Evolutionary conservation across 2,888 invertebrate genomes (phyloP), one percentile per base, ranked within the genome.

Genomic region (Cerceris rybyensis): DNA sequence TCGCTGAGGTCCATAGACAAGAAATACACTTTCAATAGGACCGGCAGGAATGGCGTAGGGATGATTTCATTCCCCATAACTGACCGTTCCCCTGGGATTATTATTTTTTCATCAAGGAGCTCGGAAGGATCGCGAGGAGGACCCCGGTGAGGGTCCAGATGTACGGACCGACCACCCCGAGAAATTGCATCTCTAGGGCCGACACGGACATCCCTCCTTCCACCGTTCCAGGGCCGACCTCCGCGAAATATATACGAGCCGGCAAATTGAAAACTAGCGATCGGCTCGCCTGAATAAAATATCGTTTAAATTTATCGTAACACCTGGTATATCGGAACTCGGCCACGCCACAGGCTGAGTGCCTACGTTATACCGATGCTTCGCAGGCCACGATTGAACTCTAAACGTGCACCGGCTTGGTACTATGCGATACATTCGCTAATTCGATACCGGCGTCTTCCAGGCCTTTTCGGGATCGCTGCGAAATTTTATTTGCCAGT

Each of bases 181-280:
- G 91, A 91, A 91, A 91, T 91, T 92, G 90, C 90, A 91, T 92
- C 90, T 89, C 87, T 85, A 80, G 82, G 84, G 84, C 81, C 81
- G 73, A 80, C 83, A 75, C 71, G 81, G 78, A 71, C 72, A 79
- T 74, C 78, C 76, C 80, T 70, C 75, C 76, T 75, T 75, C 75
- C 75, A 55, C 74, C 81, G 72, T 73, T 73, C 73, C 81, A 66
- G 70, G 75, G 58, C 79, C 78, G 60, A 81, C 80, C 82, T 75
- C 76, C 81, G 84, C 88, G 87, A 90, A 90, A 91, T 91, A 91
- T 92, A 92, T 92, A 91, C 90, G 91, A 89, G 88, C 89, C 86
- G 90, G 89, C 91, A 91, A 92, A 92, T 92, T 92, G 92, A 92
- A 92, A 92, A 91, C 89, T 91, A 90, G 90, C 90, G 90, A 91